Base-by-base conservation (phyloP, 2,888 invertebrate species). In the Cryptus viduatorius region DNA sequence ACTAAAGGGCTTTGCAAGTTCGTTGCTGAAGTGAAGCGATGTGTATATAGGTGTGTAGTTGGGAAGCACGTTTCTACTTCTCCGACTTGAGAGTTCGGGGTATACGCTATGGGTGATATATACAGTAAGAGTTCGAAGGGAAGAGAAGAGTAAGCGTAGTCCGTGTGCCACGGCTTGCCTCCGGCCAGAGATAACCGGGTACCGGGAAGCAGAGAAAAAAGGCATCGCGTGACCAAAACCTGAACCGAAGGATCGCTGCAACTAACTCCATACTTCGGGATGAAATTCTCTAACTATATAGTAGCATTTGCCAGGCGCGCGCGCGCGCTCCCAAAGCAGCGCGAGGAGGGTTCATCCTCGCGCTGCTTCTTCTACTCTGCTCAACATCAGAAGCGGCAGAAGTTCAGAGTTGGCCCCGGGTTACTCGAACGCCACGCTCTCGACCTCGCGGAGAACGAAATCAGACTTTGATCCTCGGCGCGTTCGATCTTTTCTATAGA, bases 181-280 rank as follows among this genome's bases (percentile, higher is more conserved):
- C 89, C 86, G 91, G 92, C 91, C 87, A 87, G 83, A 92, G 92
- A 93, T 93, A 92, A 93, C 93, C 92, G 93, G 89, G 92, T 93
- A 93, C 93, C 91, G 87, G 91, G 93, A 93, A 93, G 83, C 91
- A 91, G 92, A 93, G 93, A 92, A 92, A 93, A 93, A 93, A 93
- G 91, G 88, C 91, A 92, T 92, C 90, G 92, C 92, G 93, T 92
- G 92, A 92, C 92, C 91, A 90, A 92, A 92, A 92, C 92, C 92
- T 92, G 92, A 92, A 92, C 92, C 90, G 90, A 90, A 90, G 89
- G 76, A 71, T 65, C 89, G 71, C 89, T 90, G 89, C 89, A 88
- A 88, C 91, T 87, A 89, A 88, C 89, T 87, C 88, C 88, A 89
- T 88, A 88, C 88, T 88, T 87, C 83, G 84, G 37, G 83, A 89